A percentile compares a stretch with the other conserved stretches of the same genome.
These are phyloP conservation scores for Ceratotherium simum DNA, from an alignment of 2,113 vertebrate species.

Conservation along the genomic window DNA sequence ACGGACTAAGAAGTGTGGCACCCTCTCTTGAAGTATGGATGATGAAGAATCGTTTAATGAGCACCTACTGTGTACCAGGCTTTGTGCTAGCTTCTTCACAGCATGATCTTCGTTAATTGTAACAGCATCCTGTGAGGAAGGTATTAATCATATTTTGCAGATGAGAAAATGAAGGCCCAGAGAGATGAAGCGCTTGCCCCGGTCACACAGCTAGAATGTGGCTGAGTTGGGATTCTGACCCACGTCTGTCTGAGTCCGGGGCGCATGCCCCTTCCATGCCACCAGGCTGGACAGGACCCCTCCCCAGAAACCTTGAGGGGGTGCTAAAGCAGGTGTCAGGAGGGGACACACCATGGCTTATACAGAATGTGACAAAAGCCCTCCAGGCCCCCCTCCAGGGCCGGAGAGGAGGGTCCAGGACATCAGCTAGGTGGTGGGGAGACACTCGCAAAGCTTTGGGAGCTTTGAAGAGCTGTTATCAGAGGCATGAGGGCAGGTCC, in stretches of 20 bases:
- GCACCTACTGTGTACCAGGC: neutral
- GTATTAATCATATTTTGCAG: neutral
- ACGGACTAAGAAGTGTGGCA: neutral
- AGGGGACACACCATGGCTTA: neutral
- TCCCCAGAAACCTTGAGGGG: neutral
- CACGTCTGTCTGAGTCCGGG: neutral
- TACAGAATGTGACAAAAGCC: neutral
- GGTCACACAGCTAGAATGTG: neutral
- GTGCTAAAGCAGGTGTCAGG: neutral
- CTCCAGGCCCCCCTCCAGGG: fast-evolving
- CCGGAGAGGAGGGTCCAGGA: neutral
- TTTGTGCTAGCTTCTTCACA: neutral
- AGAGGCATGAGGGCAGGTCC: neutral
- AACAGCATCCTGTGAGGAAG: neutral
- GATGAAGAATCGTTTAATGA: neutral
- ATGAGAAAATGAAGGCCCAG: neutral
- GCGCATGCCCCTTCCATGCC: neutral
- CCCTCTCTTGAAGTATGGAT: neutral
- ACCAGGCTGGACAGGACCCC: neutral
- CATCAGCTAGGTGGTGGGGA: neutral
- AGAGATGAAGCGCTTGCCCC: neutral
- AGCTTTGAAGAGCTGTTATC: neutral
- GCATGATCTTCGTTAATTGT: neutral
- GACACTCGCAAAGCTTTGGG: neutral
- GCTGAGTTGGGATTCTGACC: neutral